A percentile compares a stretch with the other conserved stretches of the same genome.
Conservation (phyloP, 2,797 vertebrate species). For the Darevskia mixta region DNA sequence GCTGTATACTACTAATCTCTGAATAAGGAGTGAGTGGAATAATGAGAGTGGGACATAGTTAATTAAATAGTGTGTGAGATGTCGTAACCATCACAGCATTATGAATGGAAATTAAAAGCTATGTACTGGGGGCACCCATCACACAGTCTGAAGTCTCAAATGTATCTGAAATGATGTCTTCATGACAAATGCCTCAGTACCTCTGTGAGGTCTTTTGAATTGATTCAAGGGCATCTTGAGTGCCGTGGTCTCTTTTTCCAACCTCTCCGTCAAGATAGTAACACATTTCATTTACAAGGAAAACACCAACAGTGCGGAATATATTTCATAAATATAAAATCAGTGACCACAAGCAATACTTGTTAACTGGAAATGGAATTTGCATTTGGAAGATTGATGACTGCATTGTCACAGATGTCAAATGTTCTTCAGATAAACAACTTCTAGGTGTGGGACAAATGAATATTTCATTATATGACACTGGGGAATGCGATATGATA, state of each 20-base stretch:
- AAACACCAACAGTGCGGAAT: slow-evolving; percentile 22
- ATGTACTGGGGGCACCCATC: slow-evolving; percentile 48
- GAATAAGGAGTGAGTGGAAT: slow-evolving; percentile 80
- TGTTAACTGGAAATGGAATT: slow-evolving; percentile 17
- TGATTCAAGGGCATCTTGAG: slow-evolving; percentile 65
- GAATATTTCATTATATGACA: slow-evolving; percentile 34
- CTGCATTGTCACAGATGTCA: slow-evolving; percentile 38
- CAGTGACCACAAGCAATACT: slow-evolving; percentile 8
- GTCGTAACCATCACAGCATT: slow-evolving; percentile 56
- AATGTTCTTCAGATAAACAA: slow-evolving; percentile 9
- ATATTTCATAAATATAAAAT: slow-evolving; percentile 43
- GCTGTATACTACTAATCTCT: slow-evolving; percentile 79
- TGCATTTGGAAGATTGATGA: slow-evolving; percentile 39
- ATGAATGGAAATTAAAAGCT: slow-evolving; percentile 55
- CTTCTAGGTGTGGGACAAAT: slow-evolving; percentile 28
- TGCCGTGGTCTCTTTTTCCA: slow-evolving; percentile 42
- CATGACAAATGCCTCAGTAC: slow-evolving; percentile 69
- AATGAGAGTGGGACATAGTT: slow-evolving; percentile 78
- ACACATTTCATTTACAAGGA: slow-evolving; percentile 11
- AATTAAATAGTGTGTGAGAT: slow-evolving; percentile 76
- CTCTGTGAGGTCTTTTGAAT: slow-evolving; percentile 48
- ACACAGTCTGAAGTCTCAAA: slow-evolving; percentile 28
- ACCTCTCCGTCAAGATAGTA: slow-evolving; percentile 49
- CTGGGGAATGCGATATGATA: slow-evolving; percentile 23
- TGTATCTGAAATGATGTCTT: slow-evolving; percentile 45